Percentiles rank a stretch among this genome's conserved stretches.
Conservation (phyloP, 2,888 invertebrate genomes). For the Strigamia maritima region DNA sequence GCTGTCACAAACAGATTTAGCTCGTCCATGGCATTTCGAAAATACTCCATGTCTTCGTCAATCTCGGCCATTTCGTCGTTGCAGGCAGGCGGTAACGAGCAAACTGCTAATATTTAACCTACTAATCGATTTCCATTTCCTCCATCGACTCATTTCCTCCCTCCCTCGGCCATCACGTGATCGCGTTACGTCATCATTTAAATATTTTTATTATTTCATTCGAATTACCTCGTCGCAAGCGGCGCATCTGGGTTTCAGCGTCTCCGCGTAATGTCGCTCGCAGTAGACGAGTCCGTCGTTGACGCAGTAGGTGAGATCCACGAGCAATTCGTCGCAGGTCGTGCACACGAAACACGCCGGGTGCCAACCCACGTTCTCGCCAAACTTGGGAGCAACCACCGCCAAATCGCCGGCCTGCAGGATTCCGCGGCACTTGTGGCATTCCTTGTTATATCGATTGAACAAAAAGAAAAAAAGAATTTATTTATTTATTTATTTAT, state of each 20-base stretch:
- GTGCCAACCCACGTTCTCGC: constrained; percentile 75
- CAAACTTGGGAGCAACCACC: constrained; percentile 79
- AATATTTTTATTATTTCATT: too few relatives aligned
- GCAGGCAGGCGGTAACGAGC: too few relatives aligned
- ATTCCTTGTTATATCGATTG: constrained; percentile 59
- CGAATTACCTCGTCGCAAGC: constrained; percentile 95
- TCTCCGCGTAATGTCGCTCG: constrained; percentile 94
- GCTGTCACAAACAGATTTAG: too few relatives aligned
- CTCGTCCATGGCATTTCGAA: too few relatives aligned
- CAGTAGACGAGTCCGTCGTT: constrained; percentile 84
- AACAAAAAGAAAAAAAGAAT: background rate
- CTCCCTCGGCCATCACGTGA: constrained; percentile 66
- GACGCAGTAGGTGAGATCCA: constrained; percentile 93
- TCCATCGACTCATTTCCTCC: too few relatives aligned
- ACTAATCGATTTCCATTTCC: too few relatives aligned
- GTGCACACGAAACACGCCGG: constrained; percentile 89
- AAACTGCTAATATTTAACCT: too few relatives aligned
- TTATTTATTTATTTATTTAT: too few relatives aligned
- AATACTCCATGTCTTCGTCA: too few relatives aligned
- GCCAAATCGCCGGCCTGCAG: constrained; percentile 77
- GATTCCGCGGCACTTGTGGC: constrained; percentile 76
- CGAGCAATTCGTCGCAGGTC: constrained; percentile 85
- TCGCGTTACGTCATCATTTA: background rate
- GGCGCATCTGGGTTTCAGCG: constrained; percentile 89
- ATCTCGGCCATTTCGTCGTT: constrained; percentile 55